Conservation (phyloP, 2,113 vertebrate genomes). For the Macroglossus sobrinus region DNA sequence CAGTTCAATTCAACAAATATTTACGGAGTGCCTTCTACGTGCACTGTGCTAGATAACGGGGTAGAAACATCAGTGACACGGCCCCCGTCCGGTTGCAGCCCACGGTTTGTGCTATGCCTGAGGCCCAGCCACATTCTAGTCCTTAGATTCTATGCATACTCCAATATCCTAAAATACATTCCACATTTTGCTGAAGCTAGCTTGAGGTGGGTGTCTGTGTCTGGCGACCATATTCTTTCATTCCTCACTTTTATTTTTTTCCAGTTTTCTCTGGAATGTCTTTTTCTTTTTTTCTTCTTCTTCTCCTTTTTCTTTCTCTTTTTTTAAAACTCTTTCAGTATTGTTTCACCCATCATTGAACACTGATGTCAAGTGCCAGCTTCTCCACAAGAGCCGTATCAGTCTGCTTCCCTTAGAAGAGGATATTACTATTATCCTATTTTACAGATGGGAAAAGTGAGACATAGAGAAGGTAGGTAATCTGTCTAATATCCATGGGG, state of each 20-base stretch:
- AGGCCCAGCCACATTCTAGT: not conserved
- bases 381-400: not conserved
- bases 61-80: not conserved
- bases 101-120: not conserved
- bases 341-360: not conserved
- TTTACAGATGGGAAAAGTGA: not conserved
- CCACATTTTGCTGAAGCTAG: not conserved
- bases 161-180: not conserved
- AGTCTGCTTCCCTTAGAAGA: not conserved
- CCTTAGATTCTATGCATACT: not conserved
- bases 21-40: not conserved
- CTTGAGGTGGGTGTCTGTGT: not conserved
- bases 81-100: not conserved
- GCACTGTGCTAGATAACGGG: not conserved
- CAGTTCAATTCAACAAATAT: not conserved
- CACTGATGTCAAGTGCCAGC: not conserved
- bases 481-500: not conserved
- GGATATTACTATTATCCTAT: not conserved
- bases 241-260: no score
- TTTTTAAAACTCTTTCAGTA: not conserved
- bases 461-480: not conserved
- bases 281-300: not conserved
- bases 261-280: not conserved
- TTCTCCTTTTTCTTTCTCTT: not conserved
- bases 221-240: not conserved